These are phyloP conservation scores for Lepidonotus clava DNA, from an alignment of 2,888 invertebrate genomes.

Conservation along the genomic window DNA sequence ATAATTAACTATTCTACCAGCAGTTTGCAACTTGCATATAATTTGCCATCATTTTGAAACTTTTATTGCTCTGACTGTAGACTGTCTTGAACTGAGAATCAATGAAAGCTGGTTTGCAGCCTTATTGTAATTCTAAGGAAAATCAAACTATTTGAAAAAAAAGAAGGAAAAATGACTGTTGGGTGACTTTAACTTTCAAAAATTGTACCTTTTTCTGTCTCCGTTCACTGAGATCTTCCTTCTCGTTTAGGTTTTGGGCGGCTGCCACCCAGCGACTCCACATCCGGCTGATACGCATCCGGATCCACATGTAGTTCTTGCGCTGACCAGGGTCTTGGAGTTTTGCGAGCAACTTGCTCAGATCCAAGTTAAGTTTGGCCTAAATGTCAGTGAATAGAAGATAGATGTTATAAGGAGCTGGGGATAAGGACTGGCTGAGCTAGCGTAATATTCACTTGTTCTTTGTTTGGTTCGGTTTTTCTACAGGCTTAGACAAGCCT, in stretches of 20 bases:
- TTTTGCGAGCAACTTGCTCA: conserved; percentile 74
- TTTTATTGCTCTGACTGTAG: no score
- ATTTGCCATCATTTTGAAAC: no score
- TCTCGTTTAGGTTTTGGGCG: conserved; percentile 67
- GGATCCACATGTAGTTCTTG: conserved; percentile 80
- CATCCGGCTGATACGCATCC: conserved; percentile 78
- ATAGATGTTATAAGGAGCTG: no score
- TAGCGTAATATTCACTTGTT: no score
- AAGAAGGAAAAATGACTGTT: not conserved
- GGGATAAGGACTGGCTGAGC: no score
- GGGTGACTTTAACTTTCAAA: not conserved
- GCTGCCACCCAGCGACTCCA: conserved; percentile 78
- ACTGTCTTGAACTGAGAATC: no score
- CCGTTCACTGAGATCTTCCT: conserved; percentile 71
- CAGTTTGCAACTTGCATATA: no score
- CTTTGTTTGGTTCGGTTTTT: not conserved
- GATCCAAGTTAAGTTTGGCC: conserved; percentile 72
- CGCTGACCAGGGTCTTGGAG: conserved; percentile 78
- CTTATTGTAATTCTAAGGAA: no score
- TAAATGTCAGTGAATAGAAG: no score
- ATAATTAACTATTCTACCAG: no score
- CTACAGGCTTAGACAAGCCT: not conserved
- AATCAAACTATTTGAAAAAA: no score
- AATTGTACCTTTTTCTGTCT: conserved; percentile 71
- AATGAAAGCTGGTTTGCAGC: no score